phyloP scores from a whole-genome alignment of 2,113 vertebrate genomes.

The Tenrec ecaudatus region DNA sequence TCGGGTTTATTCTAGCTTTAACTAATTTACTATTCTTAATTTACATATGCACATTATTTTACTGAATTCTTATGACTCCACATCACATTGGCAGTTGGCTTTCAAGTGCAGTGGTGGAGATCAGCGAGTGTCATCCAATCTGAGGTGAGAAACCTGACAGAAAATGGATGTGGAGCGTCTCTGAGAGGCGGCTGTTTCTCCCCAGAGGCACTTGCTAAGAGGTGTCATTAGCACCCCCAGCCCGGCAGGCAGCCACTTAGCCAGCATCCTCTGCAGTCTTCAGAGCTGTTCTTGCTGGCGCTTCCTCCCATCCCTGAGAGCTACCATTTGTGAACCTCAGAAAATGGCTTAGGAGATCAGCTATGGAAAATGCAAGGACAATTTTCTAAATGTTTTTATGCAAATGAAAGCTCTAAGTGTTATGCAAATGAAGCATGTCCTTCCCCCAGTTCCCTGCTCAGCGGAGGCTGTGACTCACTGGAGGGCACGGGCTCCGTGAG shows the following conservation, averaged over 20 bases:
- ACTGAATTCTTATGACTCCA: not conserved
- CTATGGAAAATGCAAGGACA: not conserved
- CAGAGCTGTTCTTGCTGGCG: too few species aligned
- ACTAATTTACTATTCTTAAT: not conserved
- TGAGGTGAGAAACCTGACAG: not conserved
- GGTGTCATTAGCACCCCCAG: too few species aligned
- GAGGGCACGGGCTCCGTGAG: not conserved
- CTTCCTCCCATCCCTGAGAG: not conserved
- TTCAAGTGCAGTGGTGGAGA: not conserved
- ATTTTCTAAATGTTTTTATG: not conserved
- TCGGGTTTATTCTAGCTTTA: not conserved
- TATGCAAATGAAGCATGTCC: not conserved
- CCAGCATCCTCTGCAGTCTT: too few species aligned
- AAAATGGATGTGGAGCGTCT: not conserved
- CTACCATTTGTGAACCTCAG: not conserved
- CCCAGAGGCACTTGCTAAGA: too few species aligned
- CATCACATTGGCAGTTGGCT: too few species aligned
- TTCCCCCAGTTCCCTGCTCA: not conserved
- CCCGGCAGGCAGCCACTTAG: too few species aligned
- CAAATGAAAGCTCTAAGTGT: not conserved
- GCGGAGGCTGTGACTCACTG: fast-evolving
- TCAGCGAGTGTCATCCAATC: not conserved
- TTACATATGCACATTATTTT: too few species aligned
- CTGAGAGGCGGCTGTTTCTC: not conserved
- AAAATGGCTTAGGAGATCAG: conserved; percentile 13